A percentile compares a stretch with the other conserved stretches of the same genome.
These are phyloP conservation scores for Atrichornis clamosus DNA, from an alignment of 2,113 vertebrate species.

Conservation along the genomic window DNA sequence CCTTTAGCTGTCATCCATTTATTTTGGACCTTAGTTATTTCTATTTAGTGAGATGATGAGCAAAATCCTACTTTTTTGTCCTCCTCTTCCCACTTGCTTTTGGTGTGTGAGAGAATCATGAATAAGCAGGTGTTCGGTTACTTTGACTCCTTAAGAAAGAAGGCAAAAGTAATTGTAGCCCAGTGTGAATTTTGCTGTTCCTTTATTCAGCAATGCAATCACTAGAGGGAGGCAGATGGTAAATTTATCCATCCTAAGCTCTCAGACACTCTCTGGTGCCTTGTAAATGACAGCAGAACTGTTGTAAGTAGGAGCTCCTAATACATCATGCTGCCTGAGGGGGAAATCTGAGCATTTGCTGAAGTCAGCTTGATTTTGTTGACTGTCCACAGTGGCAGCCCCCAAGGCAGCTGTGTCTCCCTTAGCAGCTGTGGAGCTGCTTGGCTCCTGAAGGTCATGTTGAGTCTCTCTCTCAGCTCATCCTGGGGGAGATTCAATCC, in stretches of 20 bases:
- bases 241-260: not conserved
- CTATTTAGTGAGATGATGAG: not conserved
- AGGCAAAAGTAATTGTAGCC: not conserved
- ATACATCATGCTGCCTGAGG: accelerated
- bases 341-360: not conserved
- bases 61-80: not conserved
- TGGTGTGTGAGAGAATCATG: not conserved
- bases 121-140: not conserved
- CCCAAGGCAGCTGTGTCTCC: not conserved
- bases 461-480: not conserved
- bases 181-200: not conserved
- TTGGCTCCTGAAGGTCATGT: not conserved
- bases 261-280: not conserved
- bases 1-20: not conserved
- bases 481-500: not conserved
- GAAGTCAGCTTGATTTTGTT: not conserved
- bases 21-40: not conserved
- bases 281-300: not conserved
- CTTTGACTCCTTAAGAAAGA: not conserved
- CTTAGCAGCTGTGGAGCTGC: not conserved
- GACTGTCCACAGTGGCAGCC: accelerated
- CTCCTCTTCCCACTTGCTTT: not conserved
- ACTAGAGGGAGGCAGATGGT: slow-evolving; percentile 20
- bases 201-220: not conserved
- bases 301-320: not conserved